These are phyloP conservation scores for Dromaius novaehollandiae DNA, from an alignment of 2,113 vertebrate genomes.

Conservation along the genomic window DNA sequence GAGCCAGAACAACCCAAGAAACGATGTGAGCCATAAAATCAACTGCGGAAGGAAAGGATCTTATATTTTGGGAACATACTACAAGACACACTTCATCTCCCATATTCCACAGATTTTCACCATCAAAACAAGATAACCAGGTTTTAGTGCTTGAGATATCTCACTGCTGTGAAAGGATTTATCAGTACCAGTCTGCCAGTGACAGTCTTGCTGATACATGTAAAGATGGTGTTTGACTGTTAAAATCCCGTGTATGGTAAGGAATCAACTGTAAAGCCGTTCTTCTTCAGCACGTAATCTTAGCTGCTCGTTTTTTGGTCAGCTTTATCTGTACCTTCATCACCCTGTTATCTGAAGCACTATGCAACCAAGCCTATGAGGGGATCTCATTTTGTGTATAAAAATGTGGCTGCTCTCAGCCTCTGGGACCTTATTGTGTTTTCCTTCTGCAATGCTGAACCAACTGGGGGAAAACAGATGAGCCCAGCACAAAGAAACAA, in stretches of 20 bases:
- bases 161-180: neutral
- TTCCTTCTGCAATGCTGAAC: neutral
- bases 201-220: neutral
- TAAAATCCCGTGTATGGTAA: neutral
- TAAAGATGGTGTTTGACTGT: neutral
- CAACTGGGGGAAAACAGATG: neutral
- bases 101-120: neutral
- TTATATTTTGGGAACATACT: neutral
- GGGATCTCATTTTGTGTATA: neutral
- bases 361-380: neutral
- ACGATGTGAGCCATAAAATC: neutral
- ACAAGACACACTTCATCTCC: neutral
- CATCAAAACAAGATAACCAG: neutral
- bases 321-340: accelerated
- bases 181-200: neutral
- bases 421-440: neutral
- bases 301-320: neutral
- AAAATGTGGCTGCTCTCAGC: neutral
- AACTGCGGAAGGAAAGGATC: neutral
- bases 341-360: neutral
- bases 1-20: neutral
- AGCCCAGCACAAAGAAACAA: neutral
- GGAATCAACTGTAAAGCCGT: neutral
- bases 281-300: neutral
- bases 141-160: neutral